Conservation (phyloP, 2,797 vertebrate species). For the Manis crassicaudata region DNA sequence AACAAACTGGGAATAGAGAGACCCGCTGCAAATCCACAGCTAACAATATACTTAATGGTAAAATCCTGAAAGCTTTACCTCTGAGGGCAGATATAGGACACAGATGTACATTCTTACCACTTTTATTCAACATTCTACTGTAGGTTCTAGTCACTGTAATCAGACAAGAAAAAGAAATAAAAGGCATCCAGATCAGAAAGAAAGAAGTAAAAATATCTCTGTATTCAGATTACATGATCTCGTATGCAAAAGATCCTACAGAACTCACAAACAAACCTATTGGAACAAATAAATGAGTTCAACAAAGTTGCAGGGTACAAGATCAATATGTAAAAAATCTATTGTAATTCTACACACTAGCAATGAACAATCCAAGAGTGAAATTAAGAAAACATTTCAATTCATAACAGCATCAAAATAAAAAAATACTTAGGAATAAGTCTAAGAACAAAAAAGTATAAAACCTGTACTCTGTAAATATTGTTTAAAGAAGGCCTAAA, state of each 20-base stretch:
- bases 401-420: not conserved
- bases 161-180: not conserved
- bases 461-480: not conserved
- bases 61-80: not conserved
- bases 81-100: not conserved
- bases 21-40: not conserved
- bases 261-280: not conserved
- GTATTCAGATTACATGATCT: not conserved
- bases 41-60: not conserved
- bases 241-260: not conserved
- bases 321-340: conserved; percentile 16
- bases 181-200: not conserved
- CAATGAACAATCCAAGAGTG: not conserved
- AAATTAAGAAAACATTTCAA: conserved; percentile 51
- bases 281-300: conserved; percentile 21
- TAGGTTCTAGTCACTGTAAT: not conserved
- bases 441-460: not conserved
- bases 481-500: conserved; percentile 16
- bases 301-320: not conserved
- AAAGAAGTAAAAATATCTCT: conserved; percentile 18
- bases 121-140: not conserved
- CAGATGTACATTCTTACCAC: not conserved
- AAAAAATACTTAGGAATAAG: conserved; percentile 1
- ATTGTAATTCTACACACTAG: not conserved
- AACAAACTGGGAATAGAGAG: not conserved